phyloP scores from a whole-genome alignment of 2,113 vertebrate species.

The Patagioenas fasciata region DNA sequence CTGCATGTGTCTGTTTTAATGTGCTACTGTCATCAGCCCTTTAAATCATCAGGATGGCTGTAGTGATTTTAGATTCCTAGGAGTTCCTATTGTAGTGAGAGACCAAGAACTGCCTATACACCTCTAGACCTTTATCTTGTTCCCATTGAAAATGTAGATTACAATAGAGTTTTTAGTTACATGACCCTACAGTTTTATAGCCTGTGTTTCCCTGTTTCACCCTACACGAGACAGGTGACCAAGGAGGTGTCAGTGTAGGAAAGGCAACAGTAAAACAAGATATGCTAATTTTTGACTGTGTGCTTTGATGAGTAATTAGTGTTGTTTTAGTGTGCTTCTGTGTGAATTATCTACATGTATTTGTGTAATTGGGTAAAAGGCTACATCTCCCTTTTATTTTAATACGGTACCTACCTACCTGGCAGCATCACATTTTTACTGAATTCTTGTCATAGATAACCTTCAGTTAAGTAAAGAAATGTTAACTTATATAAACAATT shows the following conservation, averaged over 20 bases:
- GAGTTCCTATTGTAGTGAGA: not conserved
- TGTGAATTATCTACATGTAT: not conserved
- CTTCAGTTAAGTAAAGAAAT: constrained; percentile 41
- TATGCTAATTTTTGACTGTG: not conserved
- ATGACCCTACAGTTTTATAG: not conserved
- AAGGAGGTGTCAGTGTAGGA: not conserved
- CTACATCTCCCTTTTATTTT: not conserved
- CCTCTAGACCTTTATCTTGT: not conserved
- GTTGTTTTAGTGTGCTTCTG: not conserved
- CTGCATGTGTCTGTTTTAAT: not conserved
- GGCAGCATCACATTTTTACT: not conserved
- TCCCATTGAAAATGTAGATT: not conserved
- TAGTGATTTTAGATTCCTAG: not conserved
- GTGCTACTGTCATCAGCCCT: not conserved
- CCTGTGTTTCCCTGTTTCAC: not conserved
- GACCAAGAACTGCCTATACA: not conserved
- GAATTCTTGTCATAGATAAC: constrained; percentile 47
- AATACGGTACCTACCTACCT: not conserved
- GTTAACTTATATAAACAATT: constrained; percentile 44
- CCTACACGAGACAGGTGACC: rapidly evolving
- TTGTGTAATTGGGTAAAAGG: not conserved
- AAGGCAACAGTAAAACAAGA: not conserved
- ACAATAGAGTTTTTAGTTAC: not conserved
- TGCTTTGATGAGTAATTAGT: not conserved
- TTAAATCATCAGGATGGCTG: not conserved